These are phyloP conservation scores for Panagrolaimus sp. DNA, from an alignment of 1,140 invertebrate species.

Conservation along the genomic window DNA sequence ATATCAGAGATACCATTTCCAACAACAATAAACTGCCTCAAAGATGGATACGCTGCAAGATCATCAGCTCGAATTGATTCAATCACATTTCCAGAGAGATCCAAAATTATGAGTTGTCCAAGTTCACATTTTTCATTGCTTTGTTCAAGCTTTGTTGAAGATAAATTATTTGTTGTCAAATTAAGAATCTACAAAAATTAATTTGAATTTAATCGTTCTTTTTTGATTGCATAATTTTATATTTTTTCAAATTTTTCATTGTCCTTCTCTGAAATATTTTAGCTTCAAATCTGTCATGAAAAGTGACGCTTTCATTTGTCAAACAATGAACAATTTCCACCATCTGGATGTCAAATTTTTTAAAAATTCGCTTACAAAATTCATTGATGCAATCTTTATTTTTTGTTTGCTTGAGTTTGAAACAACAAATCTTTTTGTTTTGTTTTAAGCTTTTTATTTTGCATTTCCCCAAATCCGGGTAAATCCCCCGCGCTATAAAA, in stretches of 20 bases:
- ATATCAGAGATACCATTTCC: slow-evolving; percentile 15
- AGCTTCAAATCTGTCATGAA: too few relatives aligned
- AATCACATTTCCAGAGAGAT: slow-evolving; percentile 38
- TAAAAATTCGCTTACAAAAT: too few relatives aligned
- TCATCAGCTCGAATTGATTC: slow-evolving; percentile 21
- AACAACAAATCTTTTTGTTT: too few relatives aligned
- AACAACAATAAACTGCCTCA: slow-evolving; percentile 29
- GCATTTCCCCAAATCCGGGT: too few relatives aligned
- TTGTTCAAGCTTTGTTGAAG: slow-evolving; percentile 19
- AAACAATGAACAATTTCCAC: too few relatives aligned
- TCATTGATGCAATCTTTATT: too few relatives aligned
- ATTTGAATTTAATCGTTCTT: neutral
- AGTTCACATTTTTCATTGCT: slow-evolving; percentile 25
- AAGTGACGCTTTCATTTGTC: too few relatives aligned
- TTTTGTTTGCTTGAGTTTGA: too few relatives aligned
- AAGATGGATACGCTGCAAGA: slow-evolving; percentile 36
- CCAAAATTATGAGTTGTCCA: slow-evolving; percentile 40
- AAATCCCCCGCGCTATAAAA: too few relatives aligned
- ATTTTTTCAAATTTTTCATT: neutral
- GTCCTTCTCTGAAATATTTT: neutral
- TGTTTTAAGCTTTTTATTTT: too few relatives aligned
- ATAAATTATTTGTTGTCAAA: slow-evolving; percentile 32
- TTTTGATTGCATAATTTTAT: neutral
- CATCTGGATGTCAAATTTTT: too few relatives aligned
- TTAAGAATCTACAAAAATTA: slow-evolving; percentile 40